A percentile compares a stretch with the other conserved stretches of the same genome.
Conservation (phyloP, 2,888 invertebrate genomes). For the Acanthacorydalis orientalis region DNA sequence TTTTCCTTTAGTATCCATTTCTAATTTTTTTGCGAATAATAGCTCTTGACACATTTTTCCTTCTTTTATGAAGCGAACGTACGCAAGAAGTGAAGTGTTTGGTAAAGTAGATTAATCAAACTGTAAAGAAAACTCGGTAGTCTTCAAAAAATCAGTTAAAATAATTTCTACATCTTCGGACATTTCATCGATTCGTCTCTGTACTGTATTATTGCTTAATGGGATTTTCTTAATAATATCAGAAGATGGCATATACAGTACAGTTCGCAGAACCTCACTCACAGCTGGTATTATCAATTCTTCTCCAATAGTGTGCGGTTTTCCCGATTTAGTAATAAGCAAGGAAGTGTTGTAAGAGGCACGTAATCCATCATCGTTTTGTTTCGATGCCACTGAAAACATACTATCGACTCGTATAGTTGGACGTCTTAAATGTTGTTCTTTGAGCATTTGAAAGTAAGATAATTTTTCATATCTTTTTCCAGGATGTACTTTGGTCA, state of each 20-base stretch:
- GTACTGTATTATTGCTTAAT: slow-evolving; percentile 17
- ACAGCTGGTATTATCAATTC: slow-evolving; percentile 19
- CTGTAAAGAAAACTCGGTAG: slow-evolving; percentile 20
- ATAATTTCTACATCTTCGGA: slow-evolving; percentile 16
- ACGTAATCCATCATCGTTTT: slow-evolving; percentile 13
- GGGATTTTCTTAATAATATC: slow-evolving; percentile 17
- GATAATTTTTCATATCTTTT: too few species aligned
- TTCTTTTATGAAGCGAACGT: slow-evolving; percentile 12
- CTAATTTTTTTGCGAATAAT: slow-evolving; percentile 9
- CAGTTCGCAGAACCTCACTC: slow-evolving; percentile 16
- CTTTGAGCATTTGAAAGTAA: too few species aligned
- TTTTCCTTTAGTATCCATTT: slow-evolving; percentile 10
- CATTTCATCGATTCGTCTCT: slow-evolving; percentile 20
- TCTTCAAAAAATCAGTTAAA: slow-evolving; percentile 17
- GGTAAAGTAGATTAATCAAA: slow-evolving; percentile 18
- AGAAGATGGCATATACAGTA: slow-evolving; percentile 15
- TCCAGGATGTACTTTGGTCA: too few species aligned
- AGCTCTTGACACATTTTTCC: slow-evolving; percentile 10
- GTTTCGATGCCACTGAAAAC: too few species aligned
- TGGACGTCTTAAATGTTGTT: too few species aligned
- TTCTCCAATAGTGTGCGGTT: slow-evolving; percentile 16
- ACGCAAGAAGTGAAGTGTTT: slow-evolving; percentile 11
- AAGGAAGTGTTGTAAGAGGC: slow-evolving; percentile 14
- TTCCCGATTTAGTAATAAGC: slow-evolving; percentile 16
- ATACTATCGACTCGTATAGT: too few species aligned